These are phyloP conservation scores for Porites australiensis DNA, from an alignment of 64 coral and sea anemone species.

Conservation along the genomic window DNA sequence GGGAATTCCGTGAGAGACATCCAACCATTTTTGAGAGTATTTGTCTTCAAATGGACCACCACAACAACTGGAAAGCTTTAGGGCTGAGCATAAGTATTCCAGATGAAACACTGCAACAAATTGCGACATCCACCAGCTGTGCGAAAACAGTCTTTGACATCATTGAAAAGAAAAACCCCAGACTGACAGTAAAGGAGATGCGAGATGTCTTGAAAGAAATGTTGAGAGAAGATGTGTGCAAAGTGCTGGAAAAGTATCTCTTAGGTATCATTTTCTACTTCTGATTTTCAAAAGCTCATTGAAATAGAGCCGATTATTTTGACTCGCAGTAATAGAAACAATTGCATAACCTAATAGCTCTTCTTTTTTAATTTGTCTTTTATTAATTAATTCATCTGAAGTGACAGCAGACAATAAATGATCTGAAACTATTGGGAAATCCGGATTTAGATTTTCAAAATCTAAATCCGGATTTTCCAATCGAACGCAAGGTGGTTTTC, in stretches of 20 bases:
- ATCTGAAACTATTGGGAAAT: no score
- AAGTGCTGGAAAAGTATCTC: constrained; percentile 2
- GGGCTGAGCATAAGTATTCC: neutral
- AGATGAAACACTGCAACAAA: neutral
- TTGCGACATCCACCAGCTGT: neutral
- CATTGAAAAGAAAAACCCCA: constrained; percentile 36
- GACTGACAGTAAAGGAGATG: constrained; percentile 25
- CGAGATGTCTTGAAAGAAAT: neutral
- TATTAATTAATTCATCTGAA: no score
- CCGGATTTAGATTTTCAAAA: no score
- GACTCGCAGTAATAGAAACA: no score
- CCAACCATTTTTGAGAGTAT: constrained; percentile 5
- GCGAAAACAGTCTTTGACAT: constrained; percentile 8
- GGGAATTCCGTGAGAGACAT: neutral
- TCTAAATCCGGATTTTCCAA: no score
- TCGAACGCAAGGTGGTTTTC: no score
- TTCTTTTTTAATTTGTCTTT: no score
- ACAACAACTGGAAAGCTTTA: neutral
- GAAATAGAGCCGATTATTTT: no score
- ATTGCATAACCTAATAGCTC: no score
- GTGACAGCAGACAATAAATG: no score
- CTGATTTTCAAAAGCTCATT: no score
- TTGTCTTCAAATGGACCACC: constrained; percentile 33
- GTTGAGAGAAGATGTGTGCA: constrained; percentile 17
- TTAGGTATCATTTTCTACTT: constrained; percentile 22